Evolutionary conservation across 2,113 vertebrate genomes (phyloP), one percentile per base, ranked within the genome.

Genomic region (Salvelinus namaycush): DNA sequence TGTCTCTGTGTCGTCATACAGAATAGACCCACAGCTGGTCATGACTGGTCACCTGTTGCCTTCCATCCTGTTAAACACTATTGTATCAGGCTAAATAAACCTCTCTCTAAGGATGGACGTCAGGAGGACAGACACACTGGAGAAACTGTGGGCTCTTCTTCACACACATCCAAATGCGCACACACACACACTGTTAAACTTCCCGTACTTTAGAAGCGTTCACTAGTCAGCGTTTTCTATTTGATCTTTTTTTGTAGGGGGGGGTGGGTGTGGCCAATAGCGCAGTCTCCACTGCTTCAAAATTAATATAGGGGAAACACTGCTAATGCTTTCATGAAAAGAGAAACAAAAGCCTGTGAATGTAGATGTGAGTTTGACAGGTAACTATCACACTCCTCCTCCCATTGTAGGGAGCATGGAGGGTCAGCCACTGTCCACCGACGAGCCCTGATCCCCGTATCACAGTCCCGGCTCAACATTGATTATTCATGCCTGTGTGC

Each of bases 401-500:
- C 48, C 71, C 70, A 68, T 57, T 74, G 48, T 75, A 16, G 14
- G 49, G 49, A 54, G 3, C 49, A 54, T 5, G 16, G 51, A 54
- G 51, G 51, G 51, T 18, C 51, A 54, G 68, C 8, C 67, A 70
- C 54, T n/a, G 76, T 49, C 59, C 66, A 71, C 22, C 51, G 48
- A 72, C 75, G 65, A 84, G 81, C 76, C 70, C 78, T 72, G 60
- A 85, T 81, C 74, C 67, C 72, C 89, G 80, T 91, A 89, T 88
- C 89, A 64, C 91, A 90, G 89, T 93, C 91, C 86, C 91, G 75
- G 90, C 87, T 87, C 71, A 81, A 85, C 89, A 96, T 96, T 83
- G 95, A 96, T 96, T 96, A 93, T 93, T 93, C 91, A 91, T 95
- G 94, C 91, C 89, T 94, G 92, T 92, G 89, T 88, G 93, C 91